Percentiles rank a stretch among this genome's conserved stretches.
Conservation (phyloP, 1,140 invertebrate species). For the Drosophila funebris region DNA sequence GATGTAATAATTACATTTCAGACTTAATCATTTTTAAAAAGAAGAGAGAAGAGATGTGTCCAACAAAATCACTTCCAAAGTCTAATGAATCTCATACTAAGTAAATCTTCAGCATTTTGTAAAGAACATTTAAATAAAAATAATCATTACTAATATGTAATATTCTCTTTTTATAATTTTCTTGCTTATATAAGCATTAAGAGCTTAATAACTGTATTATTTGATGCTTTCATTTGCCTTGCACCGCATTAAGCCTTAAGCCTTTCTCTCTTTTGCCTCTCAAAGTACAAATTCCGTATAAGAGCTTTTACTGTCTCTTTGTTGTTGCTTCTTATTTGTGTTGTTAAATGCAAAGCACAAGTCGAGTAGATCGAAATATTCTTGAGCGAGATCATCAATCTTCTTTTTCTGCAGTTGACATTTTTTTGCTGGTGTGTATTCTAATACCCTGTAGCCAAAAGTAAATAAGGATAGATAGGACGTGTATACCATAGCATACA, state of each 20-base stretch:
- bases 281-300: constrained; percentile 4
- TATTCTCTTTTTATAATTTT: background rate
- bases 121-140: no score
- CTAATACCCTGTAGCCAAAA: constrained; percentile 3
- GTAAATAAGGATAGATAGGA: no score
- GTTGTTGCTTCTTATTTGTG: background rate
- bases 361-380: constrained; percentile 33
- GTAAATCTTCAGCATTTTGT: no score
- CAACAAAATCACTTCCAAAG: no score
- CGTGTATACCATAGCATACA: no score
- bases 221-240: background rate
- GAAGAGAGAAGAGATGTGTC: no score
- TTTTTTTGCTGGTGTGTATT: constrained; percentile 27
- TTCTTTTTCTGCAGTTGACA: constrained; percentile 42
- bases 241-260: background rate
- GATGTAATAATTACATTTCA: no score
- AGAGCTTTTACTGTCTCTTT: constrained; percentile 20
- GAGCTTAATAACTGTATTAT: background rate
- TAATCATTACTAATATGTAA: no score
- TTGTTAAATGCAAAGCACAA: constrained; percentile 12
- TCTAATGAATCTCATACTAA: no score
- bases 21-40: no score
- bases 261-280: constrained; percentile 1
- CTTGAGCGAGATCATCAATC: constrained; percentile 61
- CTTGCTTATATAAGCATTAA: background rate